These are phyloP conservation scores for Babyrousa celebensis DNA, from an alignment of 2,797 vertebrate genomes.

Conservation along the genomic window DNA sequence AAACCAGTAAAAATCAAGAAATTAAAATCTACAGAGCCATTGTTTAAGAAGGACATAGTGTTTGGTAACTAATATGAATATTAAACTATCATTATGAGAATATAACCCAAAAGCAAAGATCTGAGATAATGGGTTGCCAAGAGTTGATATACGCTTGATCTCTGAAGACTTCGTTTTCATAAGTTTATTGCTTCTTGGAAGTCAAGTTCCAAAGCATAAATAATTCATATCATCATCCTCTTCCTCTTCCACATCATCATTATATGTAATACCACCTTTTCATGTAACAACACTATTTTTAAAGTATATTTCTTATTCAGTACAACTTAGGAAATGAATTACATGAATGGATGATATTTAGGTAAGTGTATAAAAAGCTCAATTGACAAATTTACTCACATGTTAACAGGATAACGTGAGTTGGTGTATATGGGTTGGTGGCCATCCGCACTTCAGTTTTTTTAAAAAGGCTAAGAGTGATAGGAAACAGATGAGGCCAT, in stretches of 20 bases:
- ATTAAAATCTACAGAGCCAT: neutral
- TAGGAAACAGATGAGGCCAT: neutral
- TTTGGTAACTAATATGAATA: neutral
- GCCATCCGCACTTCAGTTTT: neutral
- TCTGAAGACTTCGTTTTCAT: neutral
- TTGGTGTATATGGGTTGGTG: neutral
- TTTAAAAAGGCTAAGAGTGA: neutral
- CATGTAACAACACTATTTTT: neutral
- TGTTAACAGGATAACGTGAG: neutral
- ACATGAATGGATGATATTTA: neutral
- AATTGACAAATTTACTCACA: neutral
- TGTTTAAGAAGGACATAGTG: neutral
- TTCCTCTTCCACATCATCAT: neutral
- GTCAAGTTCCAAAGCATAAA: neutral
- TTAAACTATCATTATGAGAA: neutral
- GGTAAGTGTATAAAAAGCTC: neutral
- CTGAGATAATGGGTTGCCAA: neutral
- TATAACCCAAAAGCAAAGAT: neutral
- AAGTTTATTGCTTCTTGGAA: neutral
- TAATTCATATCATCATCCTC: neutral
- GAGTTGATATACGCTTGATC: neutral
- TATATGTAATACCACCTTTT: neutral
- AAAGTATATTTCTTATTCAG: neutral
- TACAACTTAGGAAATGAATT: neutral
- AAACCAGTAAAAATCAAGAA: neutral